Evolutionary conservation across 1,140 invertebrate genomes (phyloP).

Genomic region (Aplysia californica): DNA sequence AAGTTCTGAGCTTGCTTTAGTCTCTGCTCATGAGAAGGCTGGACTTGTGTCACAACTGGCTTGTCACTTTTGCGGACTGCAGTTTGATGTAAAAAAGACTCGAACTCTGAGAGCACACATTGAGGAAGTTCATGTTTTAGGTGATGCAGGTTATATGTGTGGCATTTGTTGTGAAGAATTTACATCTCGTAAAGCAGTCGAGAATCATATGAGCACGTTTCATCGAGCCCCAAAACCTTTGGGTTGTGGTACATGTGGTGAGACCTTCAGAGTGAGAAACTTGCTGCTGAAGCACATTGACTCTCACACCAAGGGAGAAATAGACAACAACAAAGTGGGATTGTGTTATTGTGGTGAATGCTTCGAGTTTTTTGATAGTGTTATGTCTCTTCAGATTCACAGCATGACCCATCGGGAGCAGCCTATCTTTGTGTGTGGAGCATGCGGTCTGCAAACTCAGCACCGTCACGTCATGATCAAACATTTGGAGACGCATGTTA

Average conservation of each 20-base stretch:
- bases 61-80: constrained; percentile 28
- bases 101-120: constrained; percentile 21
- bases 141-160: constrained; percentile 25
- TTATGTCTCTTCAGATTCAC: constrained; percentile 19
- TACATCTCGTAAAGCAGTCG: constrained; percentile 24
- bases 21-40: constrained; percentile 19
- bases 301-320: constrained; percentile 13
- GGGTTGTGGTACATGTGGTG: constrained; percentile 23
- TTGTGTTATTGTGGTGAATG: constrained; percentile 29
- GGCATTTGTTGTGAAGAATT: constrained; percentile 29
- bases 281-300: constrained; percentile 22
- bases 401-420: constrained; percentile 21
- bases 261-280: constrained; percentile 25
- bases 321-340: constrained; percentile 18
- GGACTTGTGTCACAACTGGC: constrained; percentile 18
- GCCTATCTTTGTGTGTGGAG: constrained; percentile 26
- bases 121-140: constrained; percentile 27
- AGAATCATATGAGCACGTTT: constrained; percentile 27
- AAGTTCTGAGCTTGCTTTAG: constrained; percentile 13
- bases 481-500: constrained; percentile 26
- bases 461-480: constrained; percentile 27
- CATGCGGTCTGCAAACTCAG: constrained; percentile 23
- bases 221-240: constrained; percentile 24
- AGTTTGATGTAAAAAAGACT: constrained; percentile 27
- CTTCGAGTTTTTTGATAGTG: constrained; percentile 27